phyloP scores from a whole-genome alignment of 2,113 vertebrate species.

The Callithrix jacchus region DNA sequence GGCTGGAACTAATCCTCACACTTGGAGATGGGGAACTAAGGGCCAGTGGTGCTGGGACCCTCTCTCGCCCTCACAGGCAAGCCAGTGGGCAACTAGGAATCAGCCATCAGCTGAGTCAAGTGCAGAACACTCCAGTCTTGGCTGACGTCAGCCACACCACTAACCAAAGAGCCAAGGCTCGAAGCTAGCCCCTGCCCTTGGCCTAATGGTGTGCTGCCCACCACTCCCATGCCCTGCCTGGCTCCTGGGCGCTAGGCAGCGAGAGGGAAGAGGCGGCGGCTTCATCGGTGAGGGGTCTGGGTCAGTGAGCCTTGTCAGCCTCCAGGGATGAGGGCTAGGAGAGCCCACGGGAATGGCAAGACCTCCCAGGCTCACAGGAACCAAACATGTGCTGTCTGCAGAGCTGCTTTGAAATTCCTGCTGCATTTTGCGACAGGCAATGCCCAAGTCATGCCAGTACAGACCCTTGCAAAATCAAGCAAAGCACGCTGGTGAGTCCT shows the following conservation, averaged over 20 bases:
- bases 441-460: accelerated
- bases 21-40: neutral
- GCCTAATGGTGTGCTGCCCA: accelerated
- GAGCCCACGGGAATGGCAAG: too few relatives aligned
- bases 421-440: neutral
- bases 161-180: neutral
- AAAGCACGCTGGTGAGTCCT: accelerated
- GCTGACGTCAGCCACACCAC: neutral
- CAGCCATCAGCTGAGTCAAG: neutral
- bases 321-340: neutral
- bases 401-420: neutral
- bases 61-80: accelerated
- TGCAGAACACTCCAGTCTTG: neutral
- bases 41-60: accelerated
- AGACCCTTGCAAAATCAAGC: neutral
- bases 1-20: neutral
- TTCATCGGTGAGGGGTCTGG: neutral
- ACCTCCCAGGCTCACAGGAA: neutral
- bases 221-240: neutral
- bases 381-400: accelerated
- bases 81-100: neutral
- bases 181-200: neutral
- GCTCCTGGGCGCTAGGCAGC: neutral
- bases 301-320: neutral
- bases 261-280: too few relatives aligned